phyloP scores from a whole-genome alignment of 2,888 invertebrate genomes.

The Lasioglossum morio region DNA sequence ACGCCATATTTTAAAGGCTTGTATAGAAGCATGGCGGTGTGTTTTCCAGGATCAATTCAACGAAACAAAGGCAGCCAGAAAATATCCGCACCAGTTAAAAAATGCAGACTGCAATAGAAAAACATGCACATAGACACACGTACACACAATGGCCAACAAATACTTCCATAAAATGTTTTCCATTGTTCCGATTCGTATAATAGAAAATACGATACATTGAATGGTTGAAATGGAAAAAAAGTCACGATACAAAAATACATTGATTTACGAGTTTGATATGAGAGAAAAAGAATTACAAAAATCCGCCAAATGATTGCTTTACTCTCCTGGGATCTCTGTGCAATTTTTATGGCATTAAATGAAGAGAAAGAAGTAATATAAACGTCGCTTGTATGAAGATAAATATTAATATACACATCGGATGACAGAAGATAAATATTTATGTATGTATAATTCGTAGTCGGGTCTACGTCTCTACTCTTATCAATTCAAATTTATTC shows the following conservation, averaged over 20 bases:
- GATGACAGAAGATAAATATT: not conserved
- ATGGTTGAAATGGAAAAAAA: not conserved
- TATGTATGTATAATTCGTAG: not conserved
- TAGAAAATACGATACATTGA: not conserved
- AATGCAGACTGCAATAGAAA: not conserved
- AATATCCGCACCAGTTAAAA: conserved; percentile 5
- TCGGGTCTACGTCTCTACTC: not conserved
- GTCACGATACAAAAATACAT: not conserved
- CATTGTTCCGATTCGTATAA: not conserved
- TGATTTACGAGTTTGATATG: not conserved
- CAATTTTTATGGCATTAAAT: not conserved
- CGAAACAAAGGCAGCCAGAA: not conserved
- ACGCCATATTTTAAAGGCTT: not conserved
- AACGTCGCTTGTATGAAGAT: not conserved
- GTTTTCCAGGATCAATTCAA: not conserved
- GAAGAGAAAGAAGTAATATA: not conserved
- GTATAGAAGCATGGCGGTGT: not conserved
- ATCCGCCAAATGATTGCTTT: not conserved
- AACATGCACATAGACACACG: not conserved
- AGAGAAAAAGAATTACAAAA: not conserved
- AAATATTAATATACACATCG: not conserved
- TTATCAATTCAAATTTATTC: not conserved
- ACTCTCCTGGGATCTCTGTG: not conserved
- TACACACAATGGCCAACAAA: not conserved
- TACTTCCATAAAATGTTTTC: not conserved